A percentile compares a stretch with the other conserved stretches of the same genome.
Conservation (phyloP, 2,797 vertebrate species). For the Echeneis naucrates region DNA sequence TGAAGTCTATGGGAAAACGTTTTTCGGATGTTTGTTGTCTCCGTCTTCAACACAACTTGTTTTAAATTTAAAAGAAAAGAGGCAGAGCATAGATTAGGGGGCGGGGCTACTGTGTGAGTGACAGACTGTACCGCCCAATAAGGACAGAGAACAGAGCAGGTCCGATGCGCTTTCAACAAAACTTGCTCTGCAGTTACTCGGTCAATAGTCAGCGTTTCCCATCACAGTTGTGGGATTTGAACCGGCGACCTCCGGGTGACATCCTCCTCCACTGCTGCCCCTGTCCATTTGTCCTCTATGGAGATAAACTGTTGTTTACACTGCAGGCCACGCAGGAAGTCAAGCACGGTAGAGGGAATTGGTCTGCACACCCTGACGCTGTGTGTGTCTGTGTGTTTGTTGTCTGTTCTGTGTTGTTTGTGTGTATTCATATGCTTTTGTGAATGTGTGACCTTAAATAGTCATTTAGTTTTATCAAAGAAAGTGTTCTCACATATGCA, state of each 20-base stretch:
- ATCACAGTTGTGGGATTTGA: constrained; percentile 34
- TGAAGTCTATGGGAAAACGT: too few species aligned
- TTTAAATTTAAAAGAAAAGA: too few species aligned
- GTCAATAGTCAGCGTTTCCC: neutral
- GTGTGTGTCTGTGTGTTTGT: constrained; percentile 13
- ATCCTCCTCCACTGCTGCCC: constrained; percentile 29
- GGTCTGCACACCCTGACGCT: constrained; percentile 4
- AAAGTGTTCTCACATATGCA: constrained; percentile 11
- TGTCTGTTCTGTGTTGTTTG: neutral
- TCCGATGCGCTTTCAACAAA: too few species aligned
- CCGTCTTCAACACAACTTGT: too few species aligned
- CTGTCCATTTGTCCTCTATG: constrained; percentile 52
- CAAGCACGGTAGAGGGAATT: constrained; percentile 28
- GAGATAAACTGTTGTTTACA: constrained; percentile 69
- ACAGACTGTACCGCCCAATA: too few species aligned
- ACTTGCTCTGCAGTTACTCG: neutral
- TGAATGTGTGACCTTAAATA: neutral
- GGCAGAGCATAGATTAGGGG: too few species aligned
- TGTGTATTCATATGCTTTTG: neutral
- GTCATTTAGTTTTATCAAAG: neutral
- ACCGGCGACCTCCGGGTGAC: constrained; percentile 20
- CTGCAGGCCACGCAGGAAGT: constrained; percentile 41
- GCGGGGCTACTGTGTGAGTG: too few species aligned
- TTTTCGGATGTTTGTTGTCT: too few species aligned
- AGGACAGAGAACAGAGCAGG: too few species aligned